phyloP scores from a whole-genome alignment of 2,113 vertebrate genomes.

The Planiliza haematocheilus region DNA sequence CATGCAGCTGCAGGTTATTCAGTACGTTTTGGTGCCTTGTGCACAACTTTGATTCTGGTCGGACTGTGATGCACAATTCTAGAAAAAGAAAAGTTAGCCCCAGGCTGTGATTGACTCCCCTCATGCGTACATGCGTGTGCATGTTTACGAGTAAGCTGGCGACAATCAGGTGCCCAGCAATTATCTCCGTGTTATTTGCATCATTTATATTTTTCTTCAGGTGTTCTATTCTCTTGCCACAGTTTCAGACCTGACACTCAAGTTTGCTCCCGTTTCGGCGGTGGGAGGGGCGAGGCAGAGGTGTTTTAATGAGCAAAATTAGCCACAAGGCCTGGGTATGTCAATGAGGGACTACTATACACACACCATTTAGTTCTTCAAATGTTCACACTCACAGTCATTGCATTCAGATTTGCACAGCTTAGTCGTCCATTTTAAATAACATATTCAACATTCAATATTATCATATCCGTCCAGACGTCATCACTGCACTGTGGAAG shows the following conservation, averaged over 20 bases:
- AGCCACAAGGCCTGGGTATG: constrained; percentile 51
- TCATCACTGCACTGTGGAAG: not conserved
- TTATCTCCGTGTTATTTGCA: constrained; percentile 32
- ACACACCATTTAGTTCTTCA: constrained; percentile 16
- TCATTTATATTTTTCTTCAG: constrained; percentile 6
- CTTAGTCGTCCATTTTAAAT: not conserved
- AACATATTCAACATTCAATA: not conserved
- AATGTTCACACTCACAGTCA: constrained; percentile 7
- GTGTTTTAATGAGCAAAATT: constrained; percentile 65
- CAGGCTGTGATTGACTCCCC: constrained; percentile 4
- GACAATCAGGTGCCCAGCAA: constrained; percentile 17
- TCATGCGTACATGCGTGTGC: constrained; percentile 6
- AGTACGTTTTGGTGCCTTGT: constrained; percentile 20
- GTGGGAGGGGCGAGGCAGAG: constrained; percentile 65
- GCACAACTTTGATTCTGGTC: constrained; percentile 59
- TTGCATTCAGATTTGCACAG: not conserved
- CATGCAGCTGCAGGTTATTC: constrained; percentile 55
- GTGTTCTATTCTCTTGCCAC: constrained; percentile 40
- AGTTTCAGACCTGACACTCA: constrained; percentile 44
- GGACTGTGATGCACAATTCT: constrained; percentile 4
- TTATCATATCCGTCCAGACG: not conserved
- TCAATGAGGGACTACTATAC: constrained; percentile 34
- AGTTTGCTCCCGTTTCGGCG: constrained; percentile 44
- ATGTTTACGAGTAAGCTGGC: constrained; percentile 3
- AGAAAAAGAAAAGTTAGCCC: constrained; percentile 21